Base-by-base conservation (phyloP, 1,140 invertebrate genomes). In the Hyles euphorbiae region DNA sequence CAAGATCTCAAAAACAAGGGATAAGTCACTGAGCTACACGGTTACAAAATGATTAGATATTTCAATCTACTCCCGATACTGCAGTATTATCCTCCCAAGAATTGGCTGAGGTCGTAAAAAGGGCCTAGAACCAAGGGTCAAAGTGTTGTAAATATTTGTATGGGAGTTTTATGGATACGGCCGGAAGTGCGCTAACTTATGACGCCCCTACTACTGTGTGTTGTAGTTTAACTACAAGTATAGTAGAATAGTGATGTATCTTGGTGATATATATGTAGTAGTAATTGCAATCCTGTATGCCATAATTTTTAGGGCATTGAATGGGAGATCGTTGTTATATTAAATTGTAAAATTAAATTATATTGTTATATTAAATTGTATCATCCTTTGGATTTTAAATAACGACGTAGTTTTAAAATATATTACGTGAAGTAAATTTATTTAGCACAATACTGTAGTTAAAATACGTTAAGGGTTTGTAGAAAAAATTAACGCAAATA, bases 131-230 rank as follows among this genome's bases (percentile, higher is more conserved):
- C 33, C 32, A 52, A 52, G 33, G 50, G 50, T 52, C 50, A 52
- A 52, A 52, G 50, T 34, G 34, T 32, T 52, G 34, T 52, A 34
- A 52, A 52, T 52, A 52, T 52, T 52, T 52, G 50, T 52, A 52
- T 52, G 50, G 50, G 33, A 34, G 33, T 52, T 52, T 52, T 52
- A 52, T 52, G 34, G 33, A n/a, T n/a, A 34, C 50, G 9, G 32
- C 5, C 22, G 50, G 50, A 52, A n/a, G 34, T 52, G 50, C 34
- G 3, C 8, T 8, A 10, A 34, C 50, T 12, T 50, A 50, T 9
- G 11, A 32, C 22, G 22, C 22, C 22, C 22, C 22, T 22, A 22
- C 22, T 22, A 22, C 48, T 50, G 22, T 48, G 22, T 32, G 48
- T 5, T 50, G 12, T 32, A 50, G 48, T 12, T 6, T 6, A 12